Percentiles rank a stretch among this genome's conserved stretches.
Conservation (phyloP, 1,140 invertebrate genomes). For the Venustaconcha ellipsiformis region DNA sequence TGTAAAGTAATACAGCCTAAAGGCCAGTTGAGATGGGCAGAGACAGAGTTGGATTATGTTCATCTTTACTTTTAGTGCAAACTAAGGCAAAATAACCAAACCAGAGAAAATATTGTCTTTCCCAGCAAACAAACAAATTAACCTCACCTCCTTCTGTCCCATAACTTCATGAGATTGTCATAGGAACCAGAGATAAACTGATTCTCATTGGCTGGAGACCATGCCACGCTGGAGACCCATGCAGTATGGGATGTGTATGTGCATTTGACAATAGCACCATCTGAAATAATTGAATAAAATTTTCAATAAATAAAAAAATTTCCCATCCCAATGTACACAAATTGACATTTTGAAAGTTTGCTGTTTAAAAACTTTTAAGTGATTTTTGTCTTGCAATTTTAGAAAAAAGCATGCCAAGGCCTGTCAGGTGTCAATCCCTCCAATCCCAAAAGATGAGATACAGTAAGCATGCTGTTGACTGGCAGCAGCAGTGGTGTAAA, state of each 20-base stretch:
- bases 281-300: slow-evolving; percentile 68
- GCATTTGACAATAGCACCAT: slow-evolving; percentile 87
- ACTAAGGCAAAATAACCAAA: neutral
- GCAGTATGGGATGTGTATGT: slow-evolving; percentile 90
- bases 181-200: slow-evolving; percentile 94
- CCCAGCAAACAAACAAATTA: neutral
- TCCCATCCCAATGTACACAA: too few species aligned
- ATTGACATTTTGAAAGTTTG: too few species aligned
- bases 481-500: too few species aligned
- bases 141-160: slow-evolving; percentile 90
- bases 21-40: neutral
- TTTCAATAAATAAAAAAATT: too few species aligned
- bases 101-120: neutral
- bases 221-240: slow-evolving; percentile 91
- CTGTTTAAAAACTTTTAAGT: too few species aligned
- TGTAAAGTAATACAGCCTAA: neutral
- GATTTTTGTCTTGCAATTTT: too few species aligned
- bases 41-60: neutral
- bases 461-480: too few species aligned
- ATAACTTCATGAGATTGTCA: slow-evolving; percentile 92
- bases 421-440: too few species aligned
- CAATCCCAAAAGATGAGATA: too few species aligned
- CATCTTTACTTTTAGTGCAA: neutral
- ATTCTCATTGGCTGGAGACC: slow-evolving; percentile 87
- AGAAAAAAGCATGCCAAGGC: too few species aligned